These are phyloP conservation scores for Gryllus bimaculatus DNA, from an alignment of 1,140 invertebrate genomes.

Conservation along the genomic window DNA sequence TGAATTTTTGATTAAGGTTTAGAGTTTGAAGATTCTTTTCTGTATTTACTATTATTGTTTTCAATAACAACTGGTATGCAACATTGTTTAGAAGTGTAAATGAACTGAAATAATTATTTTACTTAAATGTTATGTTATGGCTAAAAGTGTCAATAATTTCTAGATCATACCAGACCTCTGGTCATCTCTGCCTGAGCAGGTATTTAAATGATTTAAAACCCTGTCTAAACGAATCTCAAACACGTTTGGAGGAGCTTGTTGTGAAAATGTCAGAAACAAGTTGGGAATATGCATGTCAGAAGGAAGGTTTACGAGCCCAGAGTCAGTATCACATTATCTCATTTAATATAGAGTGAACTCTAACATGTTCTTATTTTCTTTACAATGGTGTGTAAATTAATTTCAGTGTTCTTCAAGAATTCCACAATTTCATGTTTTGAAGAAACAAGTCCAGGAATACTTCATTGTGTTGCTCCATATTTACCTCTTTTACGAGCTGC, in stretches of 20 bases:
- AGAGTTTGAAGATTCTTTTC: too few species aligned
- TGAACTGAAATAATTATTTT: too few species aligned
- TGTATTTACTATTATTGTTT: too few species aligned
- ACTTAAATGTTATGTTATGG: too few species aligned
- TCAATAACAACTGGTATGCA: too few species aligned
- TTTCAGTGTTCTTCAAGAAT: neutral
- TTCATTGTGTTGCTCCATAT: neutral
- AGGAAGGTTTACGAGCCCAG: neutral
- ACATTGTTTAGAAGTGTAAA: too few species aligned
- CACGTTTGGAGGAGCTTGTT: neutral
- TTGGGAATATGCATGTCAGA: neutral
- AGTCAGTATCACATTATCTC: neutral
- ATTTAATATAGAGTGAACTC: neutral
- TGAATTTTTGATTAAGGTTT: too few species aligned
- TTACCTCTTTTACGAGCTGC: neutral
- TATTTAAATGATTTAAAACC: neutral
- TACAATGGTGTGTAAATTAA: neutral
- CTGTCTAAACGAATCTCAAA: neutral
- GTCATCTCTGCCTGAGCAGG: neutral
- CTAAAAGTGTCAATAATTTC: neutral
- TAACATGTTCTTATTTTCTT: neutral
- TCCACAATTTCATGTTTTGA: neutral
- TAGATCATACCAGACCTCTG: neutral
- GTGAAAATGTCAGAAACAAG: neutral
- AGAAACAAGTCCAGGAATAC: neutral